These are phyloP conservation scores for Acronicta aceris DNA, from an alignment of 2,888 invertebrate genomes.

Conservation along the genomic window DNA sequence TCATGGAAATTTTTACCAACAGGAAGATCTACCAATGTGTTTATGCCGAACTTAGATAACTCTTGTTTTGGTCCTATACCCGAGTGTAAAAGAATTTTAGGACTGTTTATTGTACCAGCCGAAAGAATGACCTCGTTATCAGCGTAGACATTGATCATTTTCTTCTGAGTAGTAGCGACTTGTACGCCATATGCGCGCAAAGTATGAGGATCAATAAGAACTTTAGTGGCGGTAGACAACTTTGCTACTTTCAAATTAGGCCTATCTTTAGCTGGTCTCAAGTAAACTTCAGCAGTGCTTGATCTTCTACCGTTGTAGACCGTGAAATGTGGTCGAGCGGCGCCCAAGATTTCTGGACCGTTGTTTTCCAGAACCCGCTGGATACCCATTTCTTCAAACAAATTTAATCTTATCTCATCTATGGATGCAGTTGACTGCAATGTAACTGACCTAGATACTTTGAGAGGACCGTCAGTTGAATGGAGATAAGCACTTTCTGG, in stretches of 20 bases:
- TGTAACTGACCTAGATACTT: slow-evolving; percentile 63
- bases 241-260: slow-evolving; percentile 75
- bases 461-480: slow-evolving; percentile 69
- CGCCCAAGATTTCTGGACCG: slow-evolving; percentile 64
- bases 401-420: slow-evolving; percentile 64
- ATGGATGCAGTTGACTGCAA: slow-evolving; percentile 57
- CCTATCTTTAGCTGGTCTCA: slow-evolving; percentile 66
- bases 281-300: slow-evolving; percentile 79
- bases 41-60: slow-evolving; percentile 66
- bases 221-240: slow-evolving; percentile 69
- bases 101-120: slow-evolving; percentile 76
- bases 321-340: slow-evolving; percentile 66
- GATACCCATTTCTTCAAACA: slow-evolving; percentile 70
- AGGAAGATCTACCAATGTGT: slow-evolving; percentile 72
- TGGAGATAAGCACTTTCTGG: slow-evolving; percentile 64
- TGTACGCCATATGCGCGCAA: slow-evolving; percentile 71
- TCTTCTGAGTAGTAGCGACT: slow-evolving; percentile 62
- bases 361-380: slow-evolving; percentile 66
- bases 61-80: slow-evolving; percentile 76
- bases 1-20: slow-evolving; percentile 81
- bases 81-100: slow-evolving; percentile 79
- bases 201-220: slow-evolving; percentile 70
- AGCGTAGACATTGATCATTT: slow-evolving; percentile 66
- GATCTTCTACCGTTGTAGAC: slow-evolving; percentile 75
- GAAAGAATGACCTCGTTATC: slow-evolving; percentile 77